Percentiles rank a stretch among this genome's conserved stretches.
Conservation (phyloP, 2,797 vertebrate genomes). For the Tangara arthus region DNA sequence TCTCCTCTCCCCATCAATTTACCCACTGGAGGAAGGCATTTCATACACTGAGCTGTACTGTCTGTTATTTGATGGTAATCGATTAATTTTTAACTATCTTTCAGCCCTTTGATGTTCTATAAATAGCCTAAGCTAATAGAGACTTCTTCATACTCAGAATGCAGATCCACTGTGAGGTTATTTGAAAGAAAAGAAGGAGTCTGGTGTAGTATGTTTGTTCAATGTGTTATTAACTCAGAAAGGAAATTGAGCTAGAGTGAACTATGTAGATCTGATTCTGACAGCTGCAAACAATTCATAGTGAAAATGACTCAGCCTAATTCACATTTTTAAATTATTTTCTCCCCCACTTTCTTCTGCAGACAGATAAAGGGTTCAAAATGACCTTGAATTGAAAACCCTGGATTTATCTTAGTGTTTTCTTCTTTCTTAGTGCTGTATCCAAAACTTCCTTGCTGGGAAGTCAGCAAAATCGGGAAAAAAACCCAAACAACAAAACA, state of each 20-base stretch:
- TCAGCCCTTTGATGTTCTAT: constrained; percentile 61
- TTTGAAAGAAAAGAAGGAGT: constrained; percentile 41
- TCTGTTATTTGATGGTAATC: constrained; percentile 64
- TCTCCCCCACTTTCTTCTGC: neutral
- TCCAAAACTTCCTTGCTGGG: neutral
- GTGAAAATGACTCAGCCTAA: constrained; percentile 69
- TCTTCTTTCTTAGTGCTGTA: neutral
- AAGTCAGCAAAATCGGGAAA: neutral
- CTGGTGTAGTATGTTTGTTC: constrained; percentile 53
- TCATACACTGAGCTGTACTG: constrained; percentile 20
- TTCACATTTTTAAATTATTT: constrained; percentile 51
- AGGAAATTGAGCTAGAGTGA: constrained; percentile 67
- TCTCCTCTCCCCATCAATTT: neutral
- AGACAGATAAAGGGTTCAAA: constrained; percentile 23
- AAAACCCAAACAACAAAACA: neutral
- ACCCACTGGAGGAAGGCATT: constrained; percentile 26
- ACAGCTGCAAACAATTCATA: constrained; percentile 67
- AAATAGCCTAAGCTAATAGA: constrained; percentile 70
- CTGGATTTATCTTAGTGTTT: neutral
- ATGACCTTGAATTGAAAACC: constrained; percentile 57
- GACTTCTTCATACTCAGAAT: constrained; percentile 59
- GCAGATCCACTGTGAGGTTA: constrained; percentile 55
- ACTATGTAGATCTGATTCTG: constrained; percentile 58
- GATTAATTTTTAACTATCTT: constrained; percentile 68
- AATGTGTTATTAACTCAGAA: constrained; percentile 68